Base-by-base conservation (phyloP, 2,797 vertebrate genomes). In the Philypnodon macrostomus region DNA sequence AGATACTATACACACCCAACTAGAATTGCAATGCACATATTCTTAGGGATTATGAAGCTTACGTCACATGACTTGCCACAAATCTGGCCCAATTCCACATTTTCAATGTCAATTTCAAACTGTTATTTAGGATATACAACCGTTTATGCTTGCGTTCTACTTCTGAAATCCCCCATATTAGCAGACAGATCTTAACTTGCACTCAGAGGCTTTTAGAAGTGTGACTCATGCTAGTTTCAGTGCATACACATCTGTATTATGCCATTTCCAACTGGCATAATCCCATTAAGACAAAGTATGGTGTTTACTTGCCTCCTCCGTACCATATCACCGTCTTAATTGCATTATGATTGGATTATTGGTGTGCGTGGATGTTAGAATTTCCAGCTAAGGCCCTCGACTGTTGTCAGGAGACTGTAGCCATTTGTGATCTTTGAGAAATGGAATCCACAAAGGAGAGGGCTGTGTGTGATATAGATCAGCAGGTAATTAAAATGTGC, bases 401-500 rank as follows among this genome's bases (percentile, higher is more conserved):
- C n/a, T 46, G n/a, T 10, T 33, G 33, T 34, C 33, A 34, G 33
- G 33, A 34, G 33, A 34, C 8, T 4, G 26, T 8, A 4, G 13
- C n/a, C 9, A 34, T 47, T n/a, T 15, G n/a, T 33, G 31, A 14
- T 37, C 26, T 30, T 49, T 19, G 10, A 18, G 27, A 36, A 29
- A 13, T 3, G 26, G n/a, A 30, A 50, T 37, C 46, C 34, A 45
- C 29, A 45, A 45, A 45, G 21, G 42, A 12, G 29, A 12, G 23
- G 2, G 3, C 21, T 24, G 7, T 13, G 15, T 15, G 12, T 5
- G 34, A 17, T 19, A 7, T 12, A 10, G 37, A 49, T 23, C 34
- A 26, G 15, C 34, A 37, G 23, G 34, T 49, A 49, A 49, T 49
- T 49, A 49, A 37, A 47, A 49, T n/a, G 24, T 47, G 37, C 15